Base-by-base conservation (phyloP, 2,797 vertebrate genomes). In the Epinephelus coioides region DNA sequence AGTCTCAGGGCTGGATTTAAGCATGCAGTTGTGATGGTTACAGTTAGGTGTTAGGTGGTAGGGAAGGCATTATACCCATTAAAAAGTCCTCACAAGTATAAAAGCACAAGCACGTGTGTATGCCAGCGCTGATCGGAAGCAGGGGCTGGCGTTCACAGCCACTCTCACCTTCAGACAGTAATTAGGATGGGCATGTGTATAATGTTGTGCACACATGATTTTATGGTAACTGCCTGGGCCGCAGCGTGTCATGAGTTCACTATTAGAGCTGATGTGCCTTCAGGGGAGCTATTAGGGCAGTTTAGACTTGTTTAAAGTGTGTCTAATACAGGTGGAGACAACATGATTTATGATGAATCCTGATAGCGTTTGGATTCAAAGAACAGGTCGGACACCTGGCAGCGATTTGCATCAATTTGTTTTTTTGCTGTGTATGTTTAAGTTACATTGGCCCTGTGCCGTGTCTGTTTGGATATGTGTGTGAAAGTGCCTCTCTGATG, bases 281-380 rank as follows among this genome's bases (percentile, higher is more conserved):
- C 40, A 62, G 73, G 80, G 81, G 15, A 69, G 67, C 82, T 55
- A 83, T 87, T 90, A 88, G 6, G 40, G 69, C 83, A 75, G 75
- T 88, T 86, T 71, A 86, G 80, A 69, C 0, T 43, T 60, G 67
- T 68, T 84, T 76, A 77, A 71, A 87, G 79, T 82, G 75, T 68
- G 72, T 77, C 79, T 69, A 76, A 82, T 68, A 15, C 21, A 23
- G 78, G 61, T 18, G 70, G 69, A 83, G 69, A 21, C 79, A 59
- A 54, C 55, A 54, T 90, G 88, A 94, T 89, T 91, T 83, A 90
- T 78, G 87, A 88, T 78, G 60, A 73, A 59, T 85, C 73, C 71
- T 59, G 78, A 87, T 80, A 3, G 83, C 3, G 0, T 56, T 15
- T 72, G 66, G 65, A 60, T 70, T 71, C 53, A 9, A 77, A 69